A percentile compares a stretch with the other conserved stretches of the same genome.
These are phyloP conservation scores for Cheumatopsyche charites DNA, from an alignment of 1,140 invertebrate species.

Conservation along the genomic window DNA sequence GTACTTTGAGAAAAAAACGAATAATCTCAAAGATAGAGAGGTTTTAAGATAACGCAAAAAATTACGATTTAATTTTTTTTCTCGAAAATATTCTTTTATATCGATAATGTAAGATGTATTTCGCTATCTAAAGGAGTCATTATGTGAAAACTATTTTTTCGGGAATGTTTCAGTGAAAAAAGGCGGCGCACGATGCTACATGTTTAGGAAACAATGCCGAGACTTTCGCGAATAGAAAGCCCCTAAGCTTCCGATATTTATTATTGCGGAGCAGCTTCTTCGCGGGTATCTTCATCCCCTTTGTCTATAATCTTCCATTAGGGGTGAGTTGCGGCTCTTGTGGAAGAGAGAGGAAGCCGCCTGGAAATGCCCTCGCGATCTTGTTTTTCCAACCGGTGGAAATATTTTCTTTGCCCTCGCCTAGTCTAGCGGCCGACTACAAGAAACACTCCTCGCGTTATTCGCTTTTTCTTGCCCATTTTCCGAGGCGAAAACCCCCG, in stretches of 20 bases:
- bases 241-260: slow-evolving; percentile 43
- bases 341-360: not conserved
- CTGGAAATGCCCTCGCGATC: slow-evolving; percentile 31
- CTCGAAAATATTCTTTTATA: too few relatives aligned
- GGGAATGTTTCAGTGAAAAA: too few relatives aligned
- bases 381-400: slow-evolving; percentile 28
- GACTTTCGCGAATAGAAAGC: not conserved
- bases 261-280: slow-evolving; percentile 35
- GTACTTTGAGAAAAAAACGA: too few relatives aligned
- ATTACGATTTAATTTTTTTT: too few relatives aligned
- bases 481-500: not conserved
- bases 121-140: too few relatives aligned
- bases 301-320: slow-evolving; percentile 41
- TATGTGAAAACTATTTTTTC: too few relatives aligned
- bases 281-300: slow-evolving; percentile 28
- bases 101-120: too few relatives aligned
- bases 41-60: too few relatives aligned
- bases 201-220: not conserved
- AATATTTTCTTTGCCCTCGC: slow-evolving; percentile 33
- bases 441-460: slow-evolving; percentile 9
- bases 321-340: not conserved
- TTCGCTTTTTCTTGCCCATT: not conserved
- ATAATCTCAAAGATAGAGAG: too few relatives aligned
- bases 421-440: slow-evolving; percentile 4
- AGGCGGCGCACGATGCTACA: too few relatives aligned